Evolutionary conservation across 1,140 invertebrate genomes (phyloP).

Genomic region (Dreissena polymorpha): DNA sequence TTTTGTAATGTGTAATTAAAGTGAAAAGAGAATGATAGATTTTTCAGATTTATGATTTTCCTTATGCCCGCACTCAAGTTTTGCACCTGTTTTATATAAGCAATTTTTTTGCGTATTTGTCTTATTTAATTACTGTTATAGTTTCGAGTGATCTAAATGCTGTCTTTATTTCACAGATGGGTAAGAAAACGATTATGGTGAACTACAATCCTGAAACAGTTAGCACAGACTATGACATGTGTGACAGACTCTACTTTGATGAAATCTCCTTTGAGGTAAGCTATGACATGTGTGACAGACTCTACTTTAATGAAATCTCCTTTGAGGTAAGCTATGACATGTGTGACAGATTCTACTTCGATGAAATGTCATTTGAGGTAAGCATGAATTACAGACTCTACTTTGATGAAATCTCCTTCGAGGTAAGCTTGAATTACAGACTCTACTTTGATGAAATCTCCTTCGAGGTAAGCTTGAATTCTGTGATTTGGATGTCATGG

Average conservation of each 20-base stretch:
- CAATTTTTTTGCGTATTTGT: too few species aligned
- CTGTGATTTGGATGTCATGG: too few species aligned
- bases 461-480: slow-evolving; percentile 87
- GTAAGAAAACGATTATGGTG: slow-evolving; percentile 95
- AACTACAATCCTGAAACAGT: slow-evolving; percentile 99
- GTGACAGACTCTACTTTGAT: slow-evolving; percentile 98
- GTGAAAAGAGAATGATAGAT: too few species aligned
- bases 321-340: slow-evolving; percentile 98
- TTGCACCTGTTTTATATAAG: too few species aligned
- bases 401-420: slow-evolving; percentile 99
- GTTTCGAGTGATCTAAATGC: not conserved
- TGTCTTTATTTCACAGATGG: slow-evolving; percentile 75
- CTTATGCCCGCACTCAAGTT: too few species aligned
- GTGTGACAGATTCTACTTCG: slow-evolving; percentile 99
- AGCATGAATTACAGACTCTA: slow-evolving; percentile 98
- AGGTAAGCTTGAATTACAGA: slow-evolving; percentile 94
- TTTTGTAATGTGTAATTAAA: too few species aligned
- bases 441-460: slow-evolving; percentile 99
- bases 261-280: slow-evolving; percentile 98
- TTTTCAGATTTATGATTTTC: too few species aligned
- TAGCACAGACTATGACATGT: slow-evolving; percentile 99
- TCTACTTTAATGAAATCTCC: slow-evolving; percentile 99
- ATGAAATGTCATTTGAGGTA: slow-evolving; percentile 99
- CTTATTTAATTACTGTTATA: too few species aligned
- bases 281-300: slow-evolving; percentile 98